phyloP scores from a whole-genome alignment of 2,888 invertebrate genomes.

The Napeogenes inachia region DNA sequence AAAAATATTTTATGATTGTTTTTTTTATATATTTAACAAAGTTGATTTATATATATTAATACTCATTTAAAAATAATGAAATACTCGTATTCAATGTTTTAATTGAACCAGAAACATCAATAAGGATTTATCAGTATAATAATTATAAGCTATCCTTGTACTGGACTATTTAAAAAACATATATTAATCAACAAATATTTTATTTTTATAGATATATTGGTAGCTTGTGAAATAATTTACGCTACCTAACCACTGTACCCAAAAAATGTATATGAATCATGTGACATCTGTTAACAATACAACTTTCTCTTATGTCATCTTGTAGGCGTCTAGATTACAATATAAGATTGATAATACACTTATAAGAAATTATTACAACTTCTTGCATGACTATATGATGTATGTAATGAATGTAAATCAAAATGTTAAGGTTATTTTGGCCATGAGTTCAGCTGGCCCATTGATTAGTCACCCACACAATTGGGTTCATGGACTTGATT shows the following conservation, averaged over 20 bases:
- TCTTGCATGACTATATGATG: slow-evolving; percentile 6
- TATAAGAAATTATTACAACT: slow-evolving; percentile 16
- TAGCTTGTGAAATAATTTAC: slow-evolving; percentile 48
- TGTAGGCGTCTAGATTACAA: slow-evolving; percentile 36
- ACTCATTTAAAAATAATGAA: too few relatives aligned
- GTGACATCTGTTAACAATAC: slow-evolving; percentile 64
- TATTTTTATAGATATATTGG: not conserved
- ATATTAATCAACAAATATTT: not conserved
- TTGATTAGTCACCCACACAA: too few relatives aligned
- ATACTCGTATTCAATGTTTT: too few relatives aligned
- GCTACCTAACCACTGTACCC: slow-evolving; percentile 35
- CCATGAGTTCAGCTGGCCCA: too few relatives aligned
- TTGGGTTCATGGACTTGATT: too few relatives aligned
- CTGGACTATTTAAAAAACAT: too few relatives aligned
- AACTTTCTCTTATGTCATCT: slow-evolving; percentile 50
- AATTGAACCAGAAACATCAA: too few relatives aligned
- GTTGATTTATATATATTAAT: not conserved
- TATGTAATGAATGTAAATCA: too few relatives aligned
- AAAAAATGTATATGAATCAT: slow-evolving; percentile 62
- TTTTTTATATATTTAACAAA: not conserved
- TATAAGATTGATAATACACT: slow-evolving; percentile 17
- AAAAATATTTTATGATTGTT: not conserved
- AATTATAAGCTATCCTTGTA: too few relatives aligned
- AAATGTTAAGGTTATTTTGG: too few relatives aligned
- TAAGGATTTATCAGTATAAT: too few relatives aligned